These are phyloP conservation scores for Xyliphius kryptos DNA, from an alignment of 2,113 vertebrate genomes.

Conservation along the genomic window DNA sequence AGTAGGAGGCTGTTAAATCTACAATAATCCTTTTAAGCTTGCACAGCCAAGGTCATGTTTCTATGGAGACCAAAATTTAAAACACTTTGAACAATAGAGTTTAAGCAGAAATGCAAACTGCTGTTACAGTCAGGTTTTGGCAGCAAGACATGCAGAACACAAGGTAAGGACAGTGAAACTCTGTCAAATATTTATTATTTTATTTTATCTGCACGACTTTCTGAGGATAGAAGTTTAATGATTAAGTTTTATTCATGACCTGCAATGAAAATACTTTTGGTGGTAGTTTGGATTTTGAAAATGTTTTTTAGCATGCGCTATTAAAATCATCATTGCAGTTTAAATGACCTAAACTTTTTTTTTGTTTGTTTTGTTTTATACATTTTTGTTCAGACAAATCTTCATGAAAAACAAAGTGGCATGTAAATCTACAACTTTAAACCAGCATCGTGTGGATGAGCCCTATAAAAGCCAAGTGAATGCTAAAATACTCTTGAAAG, in stretches of 20 bases:
- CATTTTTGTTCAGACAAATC: neutral
- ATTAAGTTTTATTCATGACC: neutral
- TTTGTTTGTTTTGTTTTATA: no score
- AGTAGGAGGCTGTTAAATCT: conserved; percentile 4
- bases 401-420: no score
- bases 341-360: no score
- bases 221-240: neutral
- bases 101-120: conserved; percentile 14
- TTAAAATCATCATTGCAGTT: no score
- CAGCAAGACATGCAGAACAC: neutral
- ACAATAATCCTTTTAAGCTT: conserved; percentile 24
- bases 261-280: neutral
- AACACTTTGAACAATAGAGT: conserved; percentile 39
- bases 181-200: neutral
- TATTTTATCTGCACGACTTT: neutral
- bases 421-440: neutral
- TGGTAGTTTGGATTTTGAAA: no score
- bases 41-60: conserved; percentile 25
- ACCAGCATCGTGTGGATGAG: neutral
- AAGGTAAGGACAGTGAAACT: conserved; percentile 32
- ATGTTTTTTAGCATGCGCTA: no score
- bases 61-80: conserved; percentile 38
- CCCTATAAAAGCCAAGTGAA: neutral
- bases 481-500: conserved; percentile 1
- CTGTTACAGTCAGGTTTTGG: conserved; percentile 17